A percentile compares a stretch with the other conserved stretches of the same genome.
Evolutionary conservation across 2,113 vertebrate genomes (phyloP).

Genomic region (Sceloporus tristichus): DNA sequence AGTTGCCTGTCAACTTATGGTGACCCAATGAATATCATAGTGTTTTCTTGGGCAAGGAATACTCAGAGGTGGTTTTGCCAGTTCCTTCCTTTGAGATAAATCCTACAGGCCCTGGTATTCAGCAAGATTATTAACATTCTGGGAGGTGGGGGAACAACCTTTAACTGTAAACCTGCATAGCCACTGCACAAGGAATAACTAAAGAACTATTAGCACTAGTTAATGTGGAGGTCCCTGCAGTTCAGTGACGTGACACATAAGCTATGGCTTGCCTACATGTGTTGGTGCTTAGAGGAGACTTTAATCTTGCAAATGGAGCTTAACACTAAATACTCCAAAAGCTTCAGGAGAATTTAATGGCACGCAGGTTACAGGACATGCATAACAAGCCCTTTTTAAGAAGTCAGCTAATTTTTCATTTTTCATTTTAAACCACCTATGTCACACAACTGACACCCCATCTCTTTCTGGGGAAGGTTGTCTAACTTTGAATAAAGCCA

Average conservation of each 20-base stretch:
- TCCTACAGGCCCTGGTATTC: no score
- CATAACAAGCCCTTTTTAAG: background rate
- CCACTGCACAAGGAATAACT: background rate
- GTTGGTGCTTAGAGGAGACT: background rate
- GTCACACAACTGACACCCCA: background rate
- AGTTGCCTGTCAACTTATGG: background rate
- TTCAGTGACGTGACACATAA: background rate
- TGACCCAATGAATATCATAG: no score
- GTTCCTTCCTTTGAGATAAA: no score
- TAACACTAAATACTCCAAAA: conserved; percentile 23
- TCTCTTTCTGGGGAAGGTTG: no score
- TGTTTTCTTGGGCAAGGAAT: no score
- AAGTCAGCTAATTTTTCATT: background rate
- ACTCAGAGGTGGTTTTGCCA: no score
- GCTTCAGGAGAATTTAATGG: conserved; percentile 24
- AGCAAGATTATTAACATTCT: background rate
- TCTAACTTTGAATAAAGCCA: background rate
- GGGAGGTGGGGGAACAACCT: background rate
- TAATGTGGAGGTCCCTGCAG: background rate
- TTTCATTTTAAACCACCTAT: background rate
- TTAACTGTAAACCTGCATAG: background rate
- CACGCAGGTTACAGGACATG: background rate
- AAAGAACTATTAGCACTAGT: background rate
- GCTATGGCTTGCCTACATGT: background rate
- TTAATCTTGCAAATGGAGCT: conserved; percentile 22